Evolutionary conservation across 2,113 vertebrate species (phyloP), one percentile per base, ranked within the genome.

Genomic region (Scatophagus argus): DNA sequence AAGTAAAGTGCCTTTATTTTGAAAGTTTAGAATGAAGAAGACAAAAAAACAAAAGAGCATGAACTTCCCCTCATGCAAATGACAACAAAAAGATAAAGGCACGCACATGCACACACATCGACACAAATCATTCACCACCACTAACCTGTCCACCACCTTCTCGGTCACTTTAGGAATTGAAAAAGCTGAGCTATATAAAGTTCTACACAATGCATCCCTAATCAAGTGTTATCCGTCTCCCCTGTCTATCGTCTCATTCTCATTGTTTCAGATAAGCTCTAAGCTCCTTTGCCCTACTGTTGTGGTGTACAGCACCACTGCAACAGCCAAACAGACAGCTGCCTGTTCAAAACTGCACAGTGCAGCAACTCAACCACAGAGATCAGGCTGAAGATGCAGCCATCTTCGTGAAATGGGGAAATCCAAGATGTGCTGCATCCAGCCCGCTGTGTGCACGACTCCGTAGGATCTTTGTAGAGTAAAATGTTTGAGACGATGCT

Each of bases 241-340:
- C 69, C 17, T 55, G 31, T 52, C 31, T n/a, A n/a, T n/a, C 1
- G 1, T 41, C n/a, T 65, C 32, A 46, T 54, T 36, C 25, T 74
- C 54, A 52, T 74, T 80, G 71, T 47, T 52, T 51, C 67, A 63
- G 27, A 65, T 71, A 84, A 84, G 61, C 34, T 44, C n/a, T n/a
- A n/a, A n/a, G 76, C 87, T 82, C 44, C 49, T 32, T 56, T 16
- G n/a, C 19, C 60, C 59, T 21, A 41, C 77, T 49, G 60, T 49
- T 69, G 67, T 23, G 49, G 44, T 63, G 52, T 66, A 55, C 49
- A 47, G 49, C 49, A 60, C 64, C 41, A 3, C 56, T 9, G 25
- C 59, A 56, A 16, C 41, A 31, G 54, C 43, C 29, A 38, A 23
- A 71, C 56, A 77, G 63, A 71, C 38, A 74, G 29, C 27, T 10